Evolutionary conservation across 1,140 invertebrate genomes (phyloP), one percentile per base, ranked within the genome.

Genomic region (Ctenoplectra terminalis): DNA sequence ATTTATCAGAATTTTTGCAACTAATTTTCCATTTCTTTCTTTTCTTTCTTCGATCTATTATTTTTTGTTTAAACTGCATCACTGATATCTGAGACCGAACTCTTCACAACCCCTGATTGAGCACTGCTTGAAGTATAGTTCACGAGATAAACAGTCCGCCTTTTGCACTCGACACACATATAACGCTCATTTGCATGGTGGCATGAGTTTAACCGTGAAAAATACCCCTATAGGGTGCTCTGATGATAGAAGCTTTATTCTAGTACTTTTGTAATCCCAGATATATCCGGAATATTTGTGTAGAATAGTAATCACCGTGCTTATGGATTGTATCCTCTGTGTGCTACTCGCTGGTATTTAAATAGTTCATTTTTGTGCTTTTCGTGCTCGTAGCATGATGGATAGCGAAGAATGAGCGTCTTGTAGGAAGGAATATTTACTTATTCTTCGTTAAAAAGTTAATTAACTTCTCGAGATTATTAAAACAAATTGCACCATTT

Each of bases 131-230:
- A 67, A 23, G 9, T 29, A 50, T 6, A 11, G 37, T 17, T 34
- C 56, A 37, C 29, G 0, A 15, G 6, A 29, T 58, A 15, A 20
- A 8, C 15, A 4, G 15, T 29, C 26, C 20, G 37, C 17, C 4
- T 7, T 31, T 23, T 61, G 56, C 52, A 77, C 52, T 40, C 29
- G 15, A 31, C 67, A 73, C n/a, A n/a, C 52, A 37, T 29, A 29
- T 26, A 17, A 61, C 48, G 46, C 9, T 79, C 69, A 75, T 75
- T 75, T 54, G 58, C 50, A 80, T 73, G 77, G 48, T 73, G 69
- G 77, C 70, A 80, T 40, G 77, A 63, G 69, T 69, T 79, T 13
- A 61, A 40, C 3, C n/a, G 13, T 9, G 37, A 40, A 29, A 13
- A 13, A 48, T 31, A 43, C 9, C 17, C 48, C 34, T 23, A 70